Evolutionary conservation across 2,888 invertebrate genomes (phyloP).

Genomic region (Pterostichus niger): DNA sequence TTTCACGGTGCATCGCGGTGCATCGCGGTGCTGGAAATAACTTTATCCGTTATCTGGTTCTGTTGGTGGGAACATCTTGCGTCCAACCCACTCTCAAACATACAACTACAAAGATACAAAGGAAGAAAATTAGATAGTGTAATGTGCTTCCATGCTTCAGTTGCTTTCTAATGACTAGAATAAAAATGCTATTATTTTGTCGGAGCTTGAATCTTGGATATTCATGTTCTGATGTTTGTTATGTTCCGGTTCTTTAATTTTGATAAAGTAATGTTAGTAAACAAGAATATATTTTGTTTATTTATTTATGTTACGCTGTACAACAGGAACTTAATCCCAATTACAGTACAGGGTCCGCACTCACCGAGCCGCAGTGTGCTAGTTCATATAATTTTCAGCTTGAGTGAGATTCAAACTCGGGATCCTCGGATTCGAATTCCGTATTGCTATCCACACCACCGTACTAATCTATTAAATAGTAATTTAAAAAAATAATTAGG

Average conservation of each 20-base stretch:
- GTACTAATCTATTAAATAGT: too few species aligned
- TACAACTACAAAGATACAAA: background rate
- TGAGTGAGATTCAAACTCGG: too few species aligned
- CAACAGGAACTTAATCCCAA: too few species aligned
- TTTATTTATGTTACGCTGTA: too few species aligned
- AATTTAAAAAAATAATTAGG: too few species aligned
- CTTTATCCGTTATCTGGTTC: constrained; percentile 1
- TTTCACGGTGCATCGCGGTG: background rate
- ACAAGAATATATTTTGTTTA: too few species aligned
- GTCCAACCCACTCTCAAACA: background rate
- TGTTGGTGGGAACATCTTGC: constrained; percentile 6
- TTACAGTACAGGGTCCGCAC: too few species aligned
- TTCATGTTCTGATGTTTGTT: background rate
- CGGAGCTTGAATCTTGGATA: background rate
- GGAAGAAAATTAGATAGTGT: constrained; percentile 3
- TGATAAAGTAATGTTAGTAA: background rate
- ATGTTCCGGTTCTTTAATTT: background rate
- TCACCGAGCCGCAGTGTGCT: too few species aligned
- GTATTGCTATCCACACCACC: too few species aligned
- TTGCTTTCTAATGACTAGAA: constrained; percentile 15
- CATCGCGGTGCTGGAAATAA: background rate
- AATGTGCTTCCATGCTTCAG: constrained; percentile 11
- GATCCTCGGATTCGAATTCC: too few species aligned
- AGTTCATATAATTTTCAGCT: too few species aligned
- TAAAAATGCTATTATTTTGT: constrained; percentile 7